Base-by-base conservation (phyloP, 37 sponge, comb jelly and placozoan genomes). In the Axinella damicornis region DNA sequence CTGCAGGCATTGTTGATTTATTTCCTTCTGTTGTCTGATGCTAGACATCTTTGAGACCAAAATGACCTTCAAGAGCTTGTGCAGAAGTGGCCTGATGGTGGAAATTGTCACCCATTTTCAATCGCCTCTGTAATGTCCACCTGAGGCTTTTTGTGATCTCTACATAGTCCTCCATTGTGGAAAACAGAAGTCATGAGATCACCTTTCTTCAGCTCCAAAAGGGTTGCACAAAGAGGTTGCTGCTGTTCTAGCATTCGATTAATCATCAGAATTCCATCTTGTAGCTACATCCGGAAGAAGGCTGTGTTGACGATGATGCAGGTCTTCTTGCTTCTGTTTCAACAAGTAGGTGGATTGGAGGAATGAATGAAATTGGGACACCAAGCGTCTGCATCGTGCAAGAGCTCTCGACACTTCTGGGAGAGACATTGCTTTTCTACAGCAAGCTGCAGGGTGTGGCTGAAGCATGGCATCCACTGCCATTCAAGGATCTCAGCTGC, bases 121-220 rank as follows among this genome's bases (percentile, higher is more conserved):
- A 86, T 71, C 22, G 61, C 87, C 69, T 79, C 87, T 24, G 73
- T 80, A 28, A 78, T 65, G 20, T 81, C 62, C 35, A 71, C 87
- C 22, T 80, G 56, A 9, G 87, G 73, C n/a, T n/a, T n/a, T n/a
- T n/a, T n/a, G n/a, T n/a, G n/a, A n/a, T n/a, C n/a, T n/a, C n/a
- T n/a, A n/a, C n/a, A n/a, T n/a, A n/a, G n/a, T n/a, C n/a, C n/a
- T n/a, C n/a, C n/a, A n/a, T n/a, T n/a, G n/a, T n/a, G n/a, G n/a
- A n/a, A n/a, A n/a, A n/a, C n/a, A n/a, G 59, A 57, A 25, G 73
- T 62, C 87, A 78, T 86, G 20, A 69, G 79, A 80, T 67, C 87
- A 37, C 52, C 57, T 14, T 69, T 86, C 20, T 34, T 71, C 33
- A 79, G 38, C 25, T 69, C 80, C 21, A 72, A 37, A 41, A 83